Percentiles rank a stretch among this genome's conserved stretches.
Evolutionary conservation across 2,888 invertebrate genomes (phyloP).

Genomic region (Sepioteuthis lessoniana): DNA sequence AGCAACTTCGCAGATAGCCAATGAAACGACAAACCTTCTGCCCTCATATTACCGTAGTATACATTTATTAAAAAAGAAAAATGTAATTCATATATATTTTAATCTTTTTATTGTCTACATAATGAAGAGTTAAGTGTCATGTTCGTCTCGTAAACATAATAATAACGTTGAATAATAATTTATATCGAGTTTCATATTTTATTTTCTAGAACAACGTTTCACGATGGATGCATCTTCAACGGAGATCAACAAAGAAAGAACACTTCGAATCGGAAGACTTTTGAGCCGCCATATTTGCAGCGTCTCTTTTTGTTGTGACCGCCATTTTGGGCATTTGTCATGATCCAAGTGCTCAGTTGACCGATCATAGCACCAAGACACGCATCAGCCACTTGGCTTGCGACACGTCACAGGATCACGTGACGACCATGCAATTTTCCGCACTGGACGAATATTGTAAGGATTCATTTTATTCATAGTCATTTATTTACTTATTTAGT

Average conservation of each 20-base stretch:
- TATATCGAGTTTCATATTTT: background rate
- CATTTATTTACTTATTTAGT: background rate
- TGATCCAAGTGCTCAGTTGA: constrained; percentile 43
- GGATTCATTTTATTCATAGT: background rate
- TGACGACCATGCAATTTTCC: background rate
- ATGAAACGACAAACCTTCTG: no score
- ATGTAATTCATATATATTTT: no score
- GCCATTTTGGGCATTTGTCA: constrained; percentile 46
- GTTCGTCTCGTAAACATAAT: no score
- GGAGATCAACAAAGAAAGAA: background rate
- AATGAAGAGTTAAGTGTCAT: no score
- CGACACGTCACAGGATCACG: background rate
- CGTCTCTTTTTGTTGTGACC: constrained; percentile 46
- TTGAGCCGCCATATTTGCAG: background rate
- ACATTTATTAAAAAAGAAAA: no score
- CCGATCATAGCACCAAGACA: constrained; percentile 41
- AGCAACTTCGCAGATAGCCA: no score
- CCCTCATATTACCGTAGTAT: no score
- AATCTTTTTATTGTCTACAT: no score
- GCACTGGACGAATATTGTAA: no score
- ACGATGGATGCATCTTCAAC: background rate
- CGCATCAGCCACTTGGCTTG: background rate
- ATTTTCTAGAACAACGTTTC: background rate
- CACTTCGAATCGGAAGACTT: background rate
- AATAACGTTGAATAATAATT: no score